These are phyloP conservation scores for Saturnia pavonia DNA, from an alignment of 2,888 invertebrate genomes.

Conservation along the genomic window DNA sequence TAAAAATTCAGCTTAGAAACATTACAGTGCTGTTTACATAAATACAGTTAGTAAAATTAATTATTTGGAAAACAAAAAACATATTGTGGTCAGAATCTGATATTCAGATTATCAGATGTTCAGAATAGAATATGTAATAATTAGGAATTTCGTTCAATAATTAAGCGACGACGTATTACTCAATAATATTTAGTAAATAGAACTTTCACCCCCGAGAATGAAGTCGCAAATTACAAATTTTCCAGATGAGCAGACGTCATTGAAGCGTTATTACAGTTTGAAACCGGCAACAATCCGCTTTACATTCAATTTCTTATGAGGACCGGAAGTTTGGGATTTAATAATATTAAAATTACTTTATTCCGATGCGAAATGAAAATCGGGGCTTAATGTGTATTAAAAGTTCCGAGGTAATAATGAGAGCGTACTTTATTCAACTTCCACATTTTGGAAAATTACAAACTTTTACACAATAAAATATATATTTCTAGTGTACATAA, in stretches of 20 bases:
- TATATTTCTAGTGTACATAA: background rate
- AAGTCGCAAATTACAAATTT: slow-evolving; percentile 54
- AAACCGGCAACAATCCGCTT: slow-evolving; percentile 41
- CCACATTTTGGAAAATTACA: background rate
- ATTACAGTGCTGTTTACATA: too few species aligned
- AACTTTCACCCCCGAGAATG: slow-evolving; percentile 8
- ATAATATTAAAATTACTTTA: slow-evolving; percentile 16
- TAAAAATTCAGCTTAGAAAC: too few species aligned
- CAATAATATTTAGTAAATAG: background rate
- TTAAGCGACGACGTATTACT: background rate
- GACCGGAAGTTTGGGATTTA: slow-evolving; percentile 13
- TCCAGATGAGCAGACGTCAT: slow-evolving; percentile 44
- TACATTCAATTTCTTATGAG: slow-evolving; percentile 24
- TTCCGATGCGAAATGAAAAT: slow-evolving; percentile 7
- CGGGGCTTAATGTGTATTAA: slow-evolving; percentile 8
- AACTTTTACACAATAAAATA: background rate
- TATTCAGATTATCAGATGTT: too few species aligned
- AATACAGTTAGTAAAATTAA: too few species aligned
- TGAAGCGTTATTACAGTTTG: slow-evolving; percentile 40
- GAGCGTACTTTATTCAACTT: slow-evolving; percentile 2
- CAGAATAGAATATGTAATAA: background rate
- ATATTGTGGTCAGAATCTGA: background rate
- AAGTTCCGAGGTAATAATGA: slow-evolving; percentile 6
- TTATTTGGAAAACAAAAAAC: background rate
- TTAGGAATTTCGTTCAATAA: background rate